Evolutionary conservation across 2,797 vertebrate species (phyloP).

Genomic region (Eulemur rubriventer): DNA sequence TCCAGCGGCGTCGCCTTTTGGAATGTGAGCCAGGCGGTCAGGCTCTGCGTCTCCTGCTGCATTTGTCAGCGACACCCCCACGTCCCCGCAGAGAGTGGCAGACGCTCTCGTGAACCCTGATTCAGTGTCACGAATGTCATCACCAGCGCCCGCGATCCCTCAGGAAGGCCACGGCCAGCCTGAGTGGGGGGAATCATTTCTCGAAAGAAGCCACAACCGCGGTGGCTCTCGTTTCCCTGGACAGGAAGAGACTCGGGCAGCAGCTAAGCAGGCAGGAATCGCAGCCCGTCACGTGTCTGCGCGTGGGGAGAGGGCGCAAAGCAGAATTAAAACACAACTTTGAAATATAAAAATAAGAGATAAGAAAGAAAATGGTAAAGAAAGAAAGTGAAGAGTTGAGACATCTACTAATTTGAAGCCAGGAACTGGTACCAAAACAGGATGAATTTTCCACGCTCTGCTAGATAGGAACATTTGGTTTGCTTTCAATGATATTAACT

Average conservation of each 20-base stretch:
- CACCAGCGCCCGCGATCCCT: fast-evolving
- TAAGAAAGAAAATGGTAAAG: slow-evolving; percentile 49
- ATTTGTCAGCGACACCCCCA: not conserved
- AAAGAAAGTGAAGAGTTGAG: slow-evolving; percentile 42
- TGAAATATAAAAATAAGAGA: slow-evolving; percentile 61
- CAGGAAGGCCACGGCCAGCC: fast-evolving
- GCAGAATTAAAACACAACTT: slow-evolving; percentile 13
- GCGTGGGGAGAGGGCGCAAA: fast-evolving
- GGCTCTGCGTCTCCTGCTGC: not conserved
- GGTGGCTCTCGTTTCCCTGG: fast-evolving
- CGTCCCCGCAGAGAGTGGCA: fast-evolving
- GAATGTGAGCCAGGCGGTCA: not conserved
- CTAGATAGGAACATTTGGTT: slow-evolving; percentile 45
- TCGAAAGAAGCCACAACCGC: not conserved
- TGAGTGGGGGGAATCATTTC: fast-evolving
- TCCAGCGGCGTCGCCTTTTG: fast-evolving
- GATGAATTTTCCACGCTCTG: slow-evolving; percentile 62
- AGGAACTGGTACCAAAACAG: not conserved
- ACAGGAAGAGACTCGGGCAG: not conserved
- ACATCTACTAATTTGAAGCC: slow-evolving; percentile 61
- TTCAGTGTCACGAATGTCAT: fast-evolving
- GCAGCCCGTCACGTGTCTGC: fast-evolving
- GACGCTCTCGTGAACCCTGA: fast-evolving
- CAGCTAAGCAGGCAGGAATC: not conserved
- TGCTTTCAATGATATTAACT: slow-evolving; percentile 38